phyloP scores from a whole-genome alignment of 2,113 vertebrate species.

The Thalassarche chlororhynchos region DNA sequence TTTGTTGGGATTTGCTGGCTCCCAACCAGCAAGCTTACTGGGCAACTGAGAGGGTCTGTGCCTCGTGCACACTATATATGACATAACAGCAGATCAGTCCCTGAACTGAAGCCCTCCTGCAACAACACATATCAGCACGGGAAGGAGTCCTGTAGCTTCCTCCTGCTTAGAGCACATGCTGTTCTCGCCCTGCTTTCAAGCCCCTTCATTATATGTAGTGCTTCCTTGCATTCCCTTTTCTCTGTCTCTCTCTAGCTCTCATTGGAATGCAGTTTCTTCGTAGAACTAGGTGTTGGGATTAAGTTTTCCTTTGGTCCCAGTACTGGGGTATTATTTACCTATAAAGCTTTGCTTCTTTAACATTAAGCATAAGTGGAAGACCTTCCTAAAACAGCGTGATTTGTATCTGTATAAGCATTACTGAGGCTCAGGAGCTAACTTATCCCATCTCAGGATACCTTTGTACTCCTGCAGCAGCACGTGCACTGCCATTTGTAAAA shows the following conservation, averaged over 20 bases:
- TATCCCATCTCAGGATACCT: background rate
- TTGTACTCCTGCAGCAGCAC: background rate
- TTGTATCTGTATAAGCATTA: background rate
- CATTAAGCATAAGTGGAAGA: background rate
- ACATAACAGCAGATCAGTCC: background rate
- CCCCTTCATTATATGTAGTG: background rate
- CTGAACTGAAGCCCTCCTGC: background rate
- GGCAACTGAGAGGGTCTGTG: background rate
- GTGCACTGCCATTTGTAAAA: background rate
- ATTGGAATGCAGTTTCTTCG: background rate
- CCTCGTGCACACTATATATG: rapidly evolving
- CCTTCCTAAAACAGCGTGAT: background rate
- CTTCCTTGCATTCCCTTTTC: background rate
- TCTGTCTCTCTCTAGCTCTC: background rate
- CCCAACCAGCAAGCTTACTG: background rate
- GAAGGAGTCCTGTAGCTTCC: background rate
- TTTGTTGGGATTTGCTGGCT: background rate
- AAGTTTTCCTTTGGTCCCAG: background rate
- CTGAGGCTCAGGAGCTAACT: background rate
- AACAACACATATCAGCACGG: background rate
- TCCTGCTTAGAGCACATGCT: background rate
- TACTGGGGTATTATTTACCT: background rate
- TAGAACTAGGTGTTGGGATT: background rate
- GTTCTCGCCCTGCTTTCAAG: background rate
- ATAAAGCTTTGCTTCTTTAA: background rate